Base-by-base conservation (phyloP, 2,113 vertebrate species). In the Corythoichthys haematopterus region DNA sequence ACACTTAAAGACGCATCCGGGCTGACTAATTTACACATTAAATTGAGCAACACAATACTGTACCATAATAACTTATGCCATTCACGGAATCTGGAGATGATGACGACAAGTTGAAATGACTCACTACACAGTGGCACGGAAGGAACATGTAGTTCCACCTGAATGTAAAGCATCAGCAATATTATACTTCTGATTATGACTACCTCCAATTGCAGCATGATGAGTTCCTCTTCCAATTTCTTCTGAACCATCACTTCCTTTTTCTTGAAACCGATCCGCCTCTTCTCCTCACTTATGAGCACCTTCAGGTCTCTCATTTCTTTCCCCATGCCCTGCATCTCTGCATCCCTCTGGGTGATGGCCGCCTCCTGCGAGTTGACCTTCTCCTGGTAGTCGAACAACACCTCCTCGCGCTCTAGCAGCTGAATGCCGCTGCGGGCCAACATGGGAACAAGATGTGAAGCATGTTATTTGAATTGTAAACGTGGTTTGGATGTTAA, bases 401-500 rank as follows among this genome's bases (percentile, higher is more conserved):
- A 67, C 87, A 97, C 94, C 75, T 96, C 91, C 74, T 98, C 95
- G 16, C 94, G 87, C 65, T 95, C 91, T 79, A 93, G 90, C 70
- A 98, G 91, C 72, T 94, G 91, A 68, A 95, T 85, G 2, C 89
- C 92, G 33, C 96, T 98, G 70, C 1, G 16, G 73, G 81, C 48
- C 2, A 76, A 57, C 0, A 62, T 69, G 69, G 1, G 58, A 46
- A 65, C 11, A 45, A 55, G 7, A 14, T 43, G 35, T 45, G 12
- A 47, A 6, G 28, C 12, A 40, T 16, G 71, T 16, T 45, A 2
- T 11, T 20, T 28, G 3, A 43, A 65, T 16, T 7, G 10, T 15
- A 12, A 4, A 66, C 6, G 36, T n/a, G 8, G 20, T 28, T 28
- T 28, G 20, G 20, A 28, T 6, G 33, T 14, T 36, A 16, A 43